phyloP scores from a whole-genome alignment of 2,113 vertebrate genomes.

The Aspidoscelis tigris region DNA sequence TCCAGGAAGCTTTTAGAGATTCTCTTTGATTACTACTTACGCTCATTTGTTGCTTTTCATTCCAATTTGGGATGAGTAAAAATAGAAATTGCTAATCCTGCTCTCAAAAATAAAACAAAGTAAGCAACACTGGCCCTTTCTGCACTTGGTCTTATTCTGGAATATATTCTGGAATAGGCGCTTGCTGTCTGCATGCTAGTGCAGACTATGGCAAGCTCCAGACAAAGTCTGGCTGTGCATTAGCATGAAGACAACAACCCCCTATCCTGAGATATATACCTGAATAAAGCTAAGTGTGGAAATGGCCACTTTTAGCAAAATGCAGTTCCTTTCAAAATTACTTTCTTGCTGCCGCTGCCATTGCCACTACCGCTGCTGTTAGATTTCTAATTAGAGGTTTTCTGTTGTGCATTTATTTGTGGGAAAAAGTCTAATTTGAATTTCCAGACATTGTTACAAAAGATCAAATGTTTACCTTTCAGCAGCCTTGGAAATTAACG shows the following conservation, averaged over 20 bases:
- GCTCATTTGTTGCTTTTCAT: neutral
- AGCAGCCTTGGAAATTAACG: constrained; percentile 3
- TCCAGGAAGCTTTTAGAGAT: neutral
- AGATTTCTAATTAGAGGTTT: neutral
- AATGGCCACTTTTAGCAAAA: neutral
- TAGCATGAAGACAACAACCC: no score
- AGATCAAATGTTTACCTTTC: constrained; percentile 8
- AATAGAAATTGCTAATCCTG: no score
- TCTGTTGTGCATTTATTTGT: neutral
- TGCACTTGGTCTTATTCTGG: no score
- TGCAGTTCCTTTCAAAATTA: neutral
- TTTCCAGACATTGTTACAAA: constrained; percentile 4
- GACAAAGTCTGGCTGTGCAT: no score
- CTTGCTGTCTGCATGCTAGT: no score
- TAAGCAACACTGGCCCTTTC: neutral
- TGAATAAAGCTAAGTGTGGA: no score
- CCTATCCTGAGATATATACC: no score
- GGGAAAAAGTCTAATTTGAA: neutral
- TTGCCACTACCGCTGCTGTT: no score
- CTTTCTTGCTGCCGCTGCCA: no score
- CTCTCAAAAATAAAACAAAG: neutral
- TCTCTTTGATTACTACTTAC: neutral
- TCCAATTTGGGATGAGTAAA: no score
- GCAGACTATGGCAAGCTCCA: no score
- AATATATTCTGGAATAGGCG: no score